Evolutionary conservation across 2,797 vertebrate genomes (phyloP), one percentile per base, ranked within the genome.

Genomic region (Clarias pachynema): DNA sequence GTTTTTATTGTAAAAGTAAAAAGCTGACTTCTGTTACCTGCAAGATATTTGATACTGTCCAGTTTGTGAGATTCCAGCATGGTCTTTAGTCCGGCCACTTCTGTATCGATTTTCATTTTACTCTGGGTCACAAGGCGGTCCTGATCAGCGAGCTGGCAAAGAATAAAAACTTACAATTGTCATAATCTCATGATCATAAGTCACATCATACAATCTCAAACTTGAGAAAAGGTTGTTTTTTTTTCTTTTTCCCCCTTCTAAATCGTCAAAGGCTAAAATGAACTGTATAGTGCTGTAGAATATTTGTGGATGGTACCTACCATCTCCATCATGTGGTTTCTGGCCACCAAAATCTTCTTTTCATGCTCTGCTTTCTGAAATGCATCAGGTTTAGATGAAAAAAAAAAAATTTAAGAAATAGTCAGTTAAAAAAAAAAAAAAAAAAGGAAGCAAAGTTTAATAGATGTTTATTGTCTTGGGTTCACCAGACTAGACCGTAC

Each of bases 1-100:
- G 40, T 24, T n/a, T 26, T 65, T 72, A n/a, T 15, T 44, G 22
- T 44, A 79, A 34, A 59, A 31, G 44, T 24, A 63, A 74, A 57
- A 56, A 31, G n/a, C 31, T 31, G 24, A 81, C 10, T 63, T 44
- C 18, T 49, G 49, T 92, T 93, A 99, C 98, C 98, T 96, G 98
- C 98, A 65, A 99, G 94, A 89, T 99, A 99, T 90, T 99, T 99
- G 88, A 99, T 98, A 1, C 96, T 97, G 86, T 99, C 98, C 81
- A 99, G 96, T 93, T 99, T 99, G 93, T 99, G 97, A 0, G 97
- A 95, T 91, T 98, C 97, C 0, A 99, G 93, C 96, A 99, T 96
- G 77, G 97, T 99, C 95, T 99, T 99, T 88, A 99, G 92, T 82
- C 98, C 98, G 0, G 98, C 97, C 49, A 98, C 96, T 92, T 99